Evolutionary conservation across 2,888 invertebrate species (phyloP), one percentile per base, ranked within the genome.

Genomic region (Hyalella azteca): DNA sequence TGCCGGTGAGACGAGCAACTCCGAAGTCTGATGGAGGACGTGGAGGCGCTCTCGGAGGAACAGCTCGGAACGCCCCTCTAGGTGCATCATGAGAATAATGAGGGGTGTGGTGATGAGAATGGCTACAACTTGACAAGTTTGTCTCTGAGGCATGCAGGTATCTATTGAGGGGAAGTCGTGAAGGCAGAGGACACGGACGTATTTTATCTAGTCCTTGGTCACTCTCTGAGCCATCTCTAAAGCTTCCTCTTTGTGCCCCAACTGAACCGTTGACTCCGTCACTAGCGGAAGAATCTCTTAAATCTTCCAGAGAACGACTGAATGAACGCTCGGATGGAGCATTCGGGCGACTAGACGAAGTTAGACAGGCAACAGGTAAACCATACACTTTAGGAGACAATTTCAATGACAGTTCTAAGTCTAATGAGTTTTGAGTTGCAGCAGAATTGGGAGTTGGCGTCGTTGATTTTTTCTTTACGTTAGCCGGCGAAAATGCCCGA

Each of bases 311-410:
- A 86, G 92, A 93, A 36, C 92, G 91, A 90, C 84, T 85, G 60
- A 82, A 84, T 29, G 85, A 85, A 15, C 85, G 80, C 54, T 85
- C 85, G 4, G 86, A 86, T 50, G 85, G 85, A n/a, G 80, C 84
- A 45, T 82, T 78, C 19, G 84, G 78, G 41, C 84, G 49, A 39
- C 78, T 59, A 13, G 81, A 49, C 3, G 81, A 78, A 41, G 79
- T 39, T n/a, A 77, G 39, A 29, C 79, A 78, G 5, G 79, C 87
- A 88, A 86, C 87, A 0, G 90, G 87, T 4, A 89, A 86, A n/a
- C 90, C 89, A 86, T 91, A 92, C 41, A 92, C 92, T 88, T 92
- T 92, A 0, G 92, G 92, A 86, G 92, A 92, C 22, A 92, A 88
- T 86, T 92, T 92, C 84, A 91, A 89, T 77, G 87, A 87, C 54